A percentile compares a stretch with the other conserved stretches of the same genome.
These are phyloP conservation scores for Anolis apletophallus DNA, from an alignment of 2,797 vertebrate species.

Conservation along the genomic window DNA sequence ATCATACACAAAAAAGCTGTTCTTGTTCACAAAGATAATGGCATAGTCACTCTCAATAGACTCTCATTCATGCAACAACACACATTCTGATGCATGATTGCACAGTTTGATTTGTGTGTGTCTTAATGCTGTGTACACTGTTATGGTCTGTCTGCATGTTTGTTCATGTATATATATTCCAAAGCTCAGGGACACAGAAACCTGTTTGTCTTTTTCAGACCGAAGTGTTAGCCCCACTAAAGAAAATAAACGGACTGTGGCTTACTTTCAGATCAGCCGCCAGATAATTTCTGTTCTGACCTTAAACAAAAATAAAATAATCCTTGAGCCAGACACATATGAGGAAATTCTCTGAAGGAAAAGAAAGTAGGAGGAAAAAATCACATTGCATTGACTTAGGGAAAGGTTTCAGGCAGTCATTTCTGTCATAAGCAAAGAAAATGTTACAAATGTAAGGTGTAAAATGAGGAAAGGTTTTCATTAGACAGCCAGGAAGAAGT, in stretches of 20 bases:
- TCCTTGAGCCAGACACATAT: not conserved
- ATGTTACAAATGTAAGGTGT: not conserved
- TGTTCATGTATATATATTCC: not conserved
- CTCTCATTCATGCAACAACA: not conserved
- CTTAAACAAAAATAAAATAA: not conserved
- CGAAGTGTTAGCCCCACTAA: slow-evolving; percentile 40
- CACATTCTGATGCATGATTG: not conserved
- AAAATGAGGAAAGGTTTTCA: not conserved
- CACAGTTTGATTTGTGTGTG: not conserved
- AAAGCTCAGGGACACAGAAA: slow-evolving; percentile 34
- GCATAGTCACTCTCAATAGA: not conserved
- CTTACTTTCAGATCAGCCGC: slow-evolving; percentile 51
- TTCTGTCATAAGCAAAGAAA: slow-evolving; percentile 15
- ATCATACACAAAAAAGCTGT: not conserved
- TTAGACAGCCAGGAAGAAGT: not conserved
- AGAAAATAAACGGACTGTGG: slow-evolving; percentile 32
- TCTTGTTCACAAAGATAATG: not conserved
- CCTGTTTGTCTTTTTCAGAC: slow-evolving; percentile 9
- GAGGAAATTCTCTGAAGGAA: not conserved
- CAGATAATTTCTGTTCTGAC: slow-evolving; percentile 39
- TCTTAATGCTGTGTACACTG: not conserved
- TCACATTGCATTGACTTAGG: not conserved
- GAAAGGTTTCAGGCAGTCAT: slow-evolving; percentile 4
- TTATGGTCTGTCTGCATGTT: not conserved
- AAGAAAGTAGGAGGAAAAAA: no score